Evolutionary conservation across 2,888 invertebrate species (phyloP), one percentile per base, ranked within the genome.

Genomic region (Cataglyphis albicans): DNA sequence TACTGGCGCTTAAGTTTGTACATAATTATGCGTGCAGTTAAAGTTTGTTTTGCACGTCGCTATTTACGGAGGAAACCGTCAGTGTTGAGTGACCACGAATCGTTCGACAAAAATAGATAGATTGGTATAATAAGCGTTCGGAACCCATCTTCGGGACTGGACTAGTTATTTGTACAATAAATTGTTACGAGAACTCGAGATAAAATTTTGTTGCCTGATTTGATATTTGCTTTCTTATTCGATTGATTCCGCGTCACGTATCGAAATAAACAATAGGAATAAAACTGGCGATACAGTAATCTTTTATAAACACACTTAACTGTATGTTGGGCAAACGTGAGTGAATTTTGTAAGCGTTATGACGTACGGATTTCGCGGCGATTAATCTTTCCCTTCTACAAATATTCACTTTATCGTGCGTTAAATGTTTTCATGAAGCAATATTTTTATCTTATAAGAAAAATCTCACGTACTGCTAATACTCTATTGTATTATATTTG

Each of bases 131-230:
- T 38, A 52, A 44, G 44, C 21, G 48, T 7, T n/a, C 21, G 44
- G 65, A 87, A 84, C 73, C 61, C 9, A 85, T 85, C n/a, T n/a
- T n/a, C 81, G 82, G 38, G 84, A 72, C 68, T 18, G 12, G 65
- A 21, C 63, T 67, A 78, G 88, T 74, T 81, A 9, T 55, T 41
- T 35, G 32, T 35, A 57, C 1, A 44, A 12, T 70, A 48, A 44
- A 38, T 44, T 32, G 9, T 64, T 41, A 48, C 9, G 32, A 38
- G 1, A 15, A 15, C 18, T 65, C 21, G 15, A 7, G 38, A 65
- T 55, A 25, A 63, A n/a, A 18, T 48, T 21, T 32, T 32, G 4
- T 38, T 25, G 25, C 0, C 18, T 55, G 41, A 44, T 44, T 12
- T 44, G 3, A 12, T 35, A 35, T 35, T 35, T 6, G 6, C 5